Conservation (phyloP, 2,113 vertebrate genomes). For the Pterocles gutturalis region DNA sequence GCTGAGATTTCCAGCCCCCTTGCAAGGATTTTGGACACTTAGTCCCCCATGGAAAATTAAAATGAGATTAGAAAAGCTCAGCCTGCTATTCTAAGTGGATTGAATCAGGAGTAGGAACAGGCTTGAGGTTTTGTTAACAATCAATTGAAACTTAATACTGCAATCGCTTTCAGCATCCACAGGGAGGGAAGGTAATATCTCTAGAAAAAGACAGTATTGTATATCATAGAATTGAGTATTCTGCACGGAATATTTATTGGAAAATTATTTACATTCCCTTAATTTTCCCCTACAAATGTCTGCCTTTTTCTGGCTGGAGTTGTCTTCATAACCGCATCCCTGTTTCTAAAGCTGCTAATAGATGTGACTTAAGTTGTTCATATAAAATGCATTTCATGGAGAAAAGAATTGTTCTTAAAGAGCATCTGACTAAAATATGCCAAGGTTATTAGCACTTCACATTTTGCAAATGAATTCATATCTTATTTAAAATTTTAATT, state of each 20-base stretch:
- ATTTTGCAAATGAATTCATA: slow-evolving; percentile 50
- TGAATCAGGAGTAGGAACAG: slow-evolving; percentile 51
- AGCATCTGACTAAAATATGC: slow-evolving; percentile 28
- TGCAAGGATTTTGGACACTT: slow-evolving; percentile 30
- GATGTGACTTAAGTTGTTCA: slow-evolving; percentile 23
- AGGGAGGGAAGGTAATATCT: slow-evolving; percentile 56
- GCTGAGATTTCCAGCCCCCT: slow-evolving; percentile 3
- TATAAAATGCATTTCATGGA: not conserved
- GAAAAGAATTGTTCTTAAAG: slow-evolving; percentile 26
- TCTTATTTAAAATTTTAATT: slow-evolving; percentile 60
- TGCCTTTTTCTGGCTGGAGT: slow-evolving; percentile 33
- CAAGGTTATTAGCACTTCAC: slow-evolving; percentile 36
- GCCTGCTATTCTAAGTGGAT: slow-evolving; percentile 62
- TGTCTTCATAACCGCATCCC: slow-evolving; percentile 6
- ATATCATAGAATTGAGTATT: slow-evolving; percentile 46
- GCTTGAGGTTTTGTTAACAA: slow-evolving; percentile 59
- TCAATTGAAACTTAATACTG: slow-evolving; percentile 55
- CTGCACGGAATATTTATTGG: slow-evolving; percentile 57
- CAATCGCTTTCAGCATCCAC: slow-evolving; percentile 46
- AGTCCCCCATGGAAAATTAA: slow-evolving; percentile 57
- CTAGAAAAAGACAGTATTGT: slow-evolving; percentile 43
- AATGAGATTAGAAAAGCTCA: slow-evolving; percentile 64
- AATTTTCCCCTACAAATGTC: slow-evolving; percentile 27
- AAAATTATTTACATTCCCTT: slow-evolving; percentile 58
- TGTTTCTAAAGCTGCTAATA: slow-evolving; percentile 32